phyloP scores from a whole-genome alignment of 2,113 vertebrate genomes.

The Gasterosteus aculeatus region DNA sequence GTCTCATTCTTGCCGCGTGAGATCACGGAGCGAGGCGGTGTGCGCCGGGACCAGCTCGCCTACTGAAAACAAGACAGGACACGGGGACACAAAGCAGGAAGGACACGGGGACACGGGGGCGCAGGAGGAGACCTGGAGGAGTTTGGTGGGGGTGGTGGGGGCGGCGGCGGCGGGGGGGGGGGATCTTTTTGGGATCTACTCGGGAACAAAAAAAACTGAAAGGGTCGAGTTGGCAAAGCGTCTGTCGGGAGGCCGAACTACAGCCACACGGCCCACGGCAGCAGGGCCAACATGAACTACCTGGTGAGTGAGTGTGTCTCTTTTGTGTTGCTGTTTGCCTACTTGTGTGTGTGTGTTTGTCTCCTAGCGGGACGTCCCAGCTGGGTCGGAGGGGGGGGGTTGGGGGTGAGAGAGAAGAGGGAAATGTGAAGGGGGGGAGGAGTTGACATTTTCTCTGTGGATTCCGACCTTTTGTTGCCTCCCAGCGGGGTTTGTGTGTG shows the following conservation, averaged over 20 bases:
- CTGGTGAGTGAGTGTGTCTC: constrained; percentile 63
- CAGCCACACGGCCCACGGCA: constrained; percentile 41
- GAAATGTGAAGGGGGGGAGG: constrained; percentile 51
- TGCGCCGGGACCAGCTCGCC: constrained; percentile 57
- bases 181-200: constrained; percentile 47
- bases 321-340: neutral
- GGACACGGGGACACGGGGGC: constrained; percentile 32
- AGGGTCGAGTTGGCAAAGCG: constrained; percentile 44
- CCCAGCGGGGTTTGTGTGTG: constrained; percentile 53
- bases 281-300: constrained; percentile 73
- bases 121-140: constrained; percentile 30
- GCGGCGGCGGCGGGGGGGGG: neutral
- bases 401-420: constrained; percentile 23
- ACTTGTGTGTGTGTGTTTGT: constrained; percentile 15
- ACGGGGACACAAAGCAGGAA: constrained; percentile 16
- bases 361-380: constrained; percentile 60
- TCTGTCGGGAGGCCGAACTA: constrained; percentile 55
- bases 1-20: constrained; percentile 76
- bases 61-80: constrained; percentile 56
- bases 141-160: constrained; percentile 1
- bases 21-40: constrained; percentile 69
- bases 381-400: constrained; percentile 25
- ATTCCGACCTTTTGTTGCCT: constrained; percentile 71
- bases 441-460: constrained; percentile 61
- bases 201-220: neutral